A percentile compares a stretch with the other conserved stretches of the same genome.
Evolutionary conservation across 2,888 invertebrate species (phyloP).

Genomic region (Caenorhabditis angaria): DNA sequence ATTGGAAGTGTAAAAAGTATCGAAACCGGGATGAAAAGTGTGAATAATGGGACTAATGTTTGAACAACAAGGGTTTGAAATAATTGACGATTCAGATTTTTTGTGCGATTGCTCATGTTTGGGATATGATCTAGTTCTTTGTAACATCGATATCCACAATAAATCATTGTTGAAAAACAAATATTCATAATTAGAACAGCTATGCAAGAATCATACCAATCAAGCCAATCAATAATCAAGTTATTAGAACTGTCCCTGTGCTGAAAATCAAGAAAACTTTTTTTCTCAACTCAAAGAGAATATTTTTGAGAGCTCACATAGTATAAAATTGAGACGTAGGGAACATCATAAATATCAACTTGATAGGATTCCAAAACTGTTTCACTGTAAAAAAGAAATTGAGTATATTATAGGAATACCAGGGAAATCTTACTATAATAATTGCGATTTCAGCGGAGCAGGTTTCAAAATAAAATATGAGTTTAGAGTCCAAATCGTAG

Average conservation of each 20-base stretch:
- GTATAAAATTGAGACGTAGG: background rate
- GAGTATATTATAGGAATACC: background rate
- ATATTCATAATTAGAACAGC: background rate
- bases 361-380: background rate
- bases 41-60: background rate
- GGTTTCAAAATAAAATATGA: background rate
- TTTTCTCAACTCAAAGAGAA: background rate
- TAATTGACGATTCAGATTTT: slow-evolving; percentile 1
- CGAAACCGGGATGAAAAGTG: background rate
- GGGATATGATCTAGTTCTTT: background rate
- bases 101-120: background rate
- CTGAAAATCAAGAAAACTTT: background rate
- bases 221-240: background rate
- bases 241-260: background rate
- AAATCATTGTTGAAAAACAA: background rate
- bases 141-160: background rate
- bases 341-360: background rate
- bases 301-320: background rate
- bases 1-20: background rate
- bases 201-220: background rate
- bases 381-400: background rate
- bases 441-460: background rate
- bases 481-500: background rate
- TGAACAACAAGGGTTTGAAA: background rate
- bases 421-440: background rate